Evolutionary conservation across 1,140 invertebrate species (phyloP).

Genomic region (Epicauta chinensis): DNA sequence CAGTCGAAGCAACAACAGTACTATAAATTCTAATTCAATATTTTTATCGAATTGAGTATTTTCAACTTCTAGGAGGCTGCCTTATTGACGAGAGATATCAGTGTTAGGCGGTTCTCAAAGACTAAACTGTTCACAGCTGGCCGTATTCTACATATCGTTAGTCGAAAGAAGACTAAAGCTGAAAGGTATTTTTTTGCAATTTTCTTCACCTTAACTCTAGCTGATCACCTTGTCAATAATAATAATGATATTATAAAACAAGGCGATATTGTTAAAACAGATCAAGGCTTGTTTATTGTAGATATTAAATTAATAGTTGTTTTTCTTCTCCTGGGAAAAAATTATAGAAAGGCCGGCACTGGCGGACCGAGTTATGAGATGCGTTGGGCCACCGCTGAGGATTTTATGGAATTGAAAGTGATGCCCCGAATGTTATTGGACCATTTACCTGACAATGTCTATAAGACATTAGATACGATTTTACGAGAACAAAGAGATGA

Average conservation of each 20-base stretch:
- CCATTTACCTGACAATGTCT: constrained; percentile 66
- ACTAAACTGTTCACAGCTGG: constrained; percentile 63
- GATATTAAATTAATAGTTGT: neutral
- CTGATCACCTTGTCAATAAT: too few relatives aligned
- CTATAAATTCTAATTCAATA: neutral
- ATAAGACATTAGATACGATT: constrained; percentile 57
- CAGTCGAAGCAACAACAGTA: constrained; percentile 41
- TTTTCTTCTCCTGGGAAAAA: neutral
- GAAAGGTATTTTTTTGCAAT: too few relatives aligned
- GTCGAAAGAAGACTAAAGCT: constrained; percentile 58
- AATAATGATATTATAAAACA: too few relatives aligned
- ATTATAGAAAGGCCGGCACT: constrained; percentile 52
- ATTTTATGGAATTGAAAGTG: constrained; percentile 66
- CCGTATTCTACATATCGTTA: constrained; percentile 64
- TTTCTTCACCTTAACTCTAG: too few relatives aligned
- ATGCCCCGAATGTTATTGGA: constrained; percentile 73
- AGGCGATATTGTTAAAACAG: too few relatives aligned
- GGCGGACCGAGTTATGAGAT: constrained; percentile 60
- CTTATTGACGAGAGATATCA: constrained; percentile 58
- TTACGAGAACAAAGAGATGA: constrained; percentile 46
- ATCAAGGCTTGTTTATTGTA: neutral
- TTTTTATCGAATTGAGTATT: neutral
- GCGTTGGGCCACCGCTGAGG: constrained; percentile 67
- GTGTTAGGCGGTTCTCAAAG: constrained; percentile 60
- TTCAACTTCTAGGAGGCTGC: constrained; percentile 52